Base-by-base conservation (phyloP, 2,888 invertebrate genomes). In the Xylota segnis region DNA sequence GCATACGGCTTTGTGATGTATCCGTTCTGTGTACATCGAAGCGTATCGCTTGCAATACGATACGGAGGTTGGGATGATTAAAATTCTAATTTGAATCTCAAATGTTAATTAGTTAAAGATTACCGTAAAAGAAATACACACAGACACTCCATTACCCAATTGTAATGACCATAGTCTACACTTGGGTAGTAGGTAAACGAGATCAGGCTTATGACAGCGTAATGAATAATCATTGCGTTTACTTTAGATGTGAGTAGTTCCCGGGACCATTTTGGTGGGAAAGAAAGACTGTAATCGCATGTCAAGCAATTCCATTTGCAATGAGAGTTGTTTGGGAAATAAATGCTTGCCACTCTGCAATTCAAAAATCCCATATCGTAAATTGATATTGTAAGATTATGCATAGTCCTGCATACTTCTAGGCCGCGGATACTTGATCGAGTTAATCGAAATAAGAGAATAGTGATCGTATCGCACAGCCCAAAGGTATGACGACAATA, bases 61-160 rank as follows among this genome's bases (percentile, higher is more conserved):
- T 32, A 27, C 43, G 29, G 45, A 32, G 6, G 23, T 32, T 56
- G 23, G 40, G 32, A 32, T 40, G 40, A 37, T 56, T 23, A 18
- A 63, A 54, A 16, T 63, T 70, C 52, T 71, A 40, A 56, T 72
- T 65, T 10, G 6, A n/a, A 63, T 58, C 23, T 79, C 45, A 76
- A 71, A 76, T 70, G 81, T 75, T 79, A 84, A 76, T 84, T 75
- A 70, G 12, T 7, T 16, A 52, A 27, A 54, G 61, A 81, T 50
- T 74, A 18, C 43, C 47, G 9, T 5, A 12, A n/a, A 16, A 43
- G n/a, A n/a, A n/a, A n/a, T n/a, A n/a, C n/a, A n/a, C n/a, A n/a
- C n/a, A n/a, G 10, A 23, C 7, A 27, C 10, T 0, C 27, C 0
- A 5, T 68, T 52, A 16, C n/a, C 34, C 50, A 34, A 65, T 32